Evolutionary conservation across 2,888 invertebrate species (phyloP), one percentile per base, ranked within the genome.

Genomic region (Cenopis cana): DNA sequence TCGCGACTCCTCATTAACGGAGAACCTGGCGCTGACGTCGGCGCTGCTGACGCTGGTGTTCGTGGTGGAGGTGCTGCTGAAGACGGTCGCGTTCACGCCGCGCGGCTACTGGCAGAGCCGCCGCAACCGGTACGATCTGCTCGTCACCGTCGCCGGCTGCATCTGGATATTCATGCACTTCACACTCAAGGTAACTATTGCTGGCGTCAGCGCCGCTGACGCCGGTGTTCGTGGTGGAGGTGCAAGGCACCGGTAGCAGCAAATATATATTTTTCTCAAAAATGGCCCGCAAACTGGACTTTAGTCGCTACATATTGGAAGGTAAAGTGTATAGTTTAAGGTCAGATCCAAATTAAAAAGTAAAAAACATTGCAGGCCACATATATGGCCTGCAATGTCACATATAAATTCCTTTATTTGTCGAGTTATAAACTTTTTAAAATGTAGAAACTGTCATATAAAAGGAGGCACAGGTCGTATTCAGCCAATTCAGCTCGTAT

Each of bases 31-130:
- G 14, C 95, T 97, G 14, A 95, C 98, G 20, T 98, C 99, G 59
- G 98, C 98, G 64, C 94, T 97, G 59, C 95, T 99, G 75, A 99
- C 98, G 46, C 93, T 99, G 74, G 96, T 99, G 72, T 99, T 99
- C 92, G 96, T 99, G 18, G 95, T 98, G 72, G 99, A 99, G 94
- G 99, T 99, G 49, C 94, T 99, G 14, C 97, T 99, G 96, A 99
- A 99, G 94, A 98, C 98, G 85, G 98, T 99, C 75, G 99, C 99
- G 0, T 98, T 99, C 90, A 99, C 99, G 2, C 98, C 98, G 70
- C 95, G 98, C 79, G 99, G 99, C 65, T 99, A 99, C 93, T 98
- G 99, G 97, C 99, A 99, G 90, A 98, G 98, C 74, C 95, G 99
- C 79, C 95, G 99, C 79, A 99, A 99, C 93, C 95, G 99, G 82